Conservation (phyloP, 1,140 invertebrate species). For the Euura saliciscinereae region DNA sequence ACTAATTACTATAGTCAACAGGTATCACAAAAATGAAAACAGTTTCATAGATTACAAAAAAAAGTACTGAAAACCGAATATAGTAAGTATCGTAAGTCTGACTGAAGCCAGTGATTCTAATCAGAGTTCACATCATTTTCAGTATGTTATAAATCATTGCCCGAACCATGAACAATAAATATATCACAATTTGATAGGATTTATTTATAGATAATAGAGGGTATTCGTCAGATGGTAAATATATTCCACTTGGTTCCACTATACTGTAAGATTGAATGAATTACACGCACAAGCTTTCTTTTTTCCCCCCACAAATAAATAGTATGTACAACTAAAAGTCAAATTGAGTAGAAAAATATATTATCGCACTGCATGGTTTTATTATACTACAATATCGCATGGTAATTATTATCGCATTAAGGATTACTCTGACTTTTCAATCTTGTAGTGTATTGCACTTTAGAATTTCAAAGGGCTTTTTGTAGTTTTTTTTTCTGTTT, state of each 20-base stretch:
- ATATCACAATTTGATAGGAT: too few species aligned
- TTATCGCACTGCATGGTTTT: slow-evolving; percentile 29
- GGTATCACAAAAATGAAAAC: not conserved
- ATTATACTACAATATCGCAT: not conserved
- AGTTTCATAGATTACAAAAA: not conserved
- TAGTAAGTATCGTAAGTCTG: slow-evolving; percentile 2
- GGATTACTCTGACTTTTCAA: slow-evolving; percentile 12
- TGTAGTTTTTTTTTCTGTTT: not conserved
- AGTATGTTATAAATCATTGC: too few species aligned
- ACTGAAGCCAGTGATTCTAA: not conserved
- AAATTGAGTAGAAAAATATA: not conserved
- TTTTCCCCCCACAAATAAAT: slow-evolving; percentile 34
- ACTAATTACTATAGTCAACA: not conserved
- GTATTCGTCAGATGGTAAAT: not conserved
- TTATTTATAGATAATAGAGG: too few species aligned
- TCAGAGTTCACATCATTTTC: not conserved
- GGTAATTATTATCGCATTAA: not conserved
- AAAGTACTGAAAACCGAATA: not conserved
- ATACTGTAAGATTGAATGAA: slow-evolving; percentile 16
- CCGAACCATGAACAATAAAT: too few species aligned
- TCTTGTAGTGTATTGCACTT: slow-evolving; percentile 16
- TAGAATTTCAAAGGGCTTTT: slow-evolving; percentile 11
- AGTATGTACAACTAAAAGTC: slow-evolving; percentile 14
- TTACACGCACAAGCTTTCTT: slow-evolving; percentile 47
- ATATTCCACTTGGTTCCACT: slow-evolving; percentile 18